Percentiles rank a stretch among this genome's conserved stretches.
Evolutionary conservation across 2,113 vertebrate species (phyloP).

Genomic region (Dasyornis broadbenti): DNA sequence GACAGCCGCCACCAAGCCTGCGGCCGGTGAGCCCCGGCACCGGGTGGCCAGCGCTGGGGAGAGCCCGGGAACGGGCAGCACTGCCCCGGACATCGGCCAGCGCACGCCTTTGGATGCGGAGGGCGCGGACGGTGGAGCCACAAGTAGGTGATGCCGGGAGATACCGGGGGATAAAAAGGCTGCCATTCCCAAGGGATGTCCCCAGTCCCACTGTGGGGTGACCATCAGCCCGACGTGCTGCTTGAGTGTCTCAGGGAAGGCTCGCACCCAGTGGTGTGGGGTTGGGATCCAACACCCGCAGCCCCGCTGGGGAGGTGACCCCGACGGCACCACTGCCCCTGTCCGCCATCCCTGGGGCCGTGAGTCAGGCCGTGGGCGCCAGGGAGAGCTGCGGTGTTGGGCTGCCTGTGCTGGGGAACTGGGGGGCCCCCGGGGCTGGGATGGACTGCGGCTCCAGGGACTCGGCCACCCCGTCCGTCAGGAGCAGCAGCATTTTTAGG

Average conservation of each 20-base stretch:
- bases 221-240: rapidly evolving
- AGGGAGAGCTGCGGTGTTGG: not conserved
- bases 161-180: rapidly evolving
- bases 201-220: not conserved
- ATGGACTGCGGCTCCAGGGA: not conserved
- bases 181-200: not conserved
- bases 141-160: conserved; percentile 60
- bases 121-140: not conserved
- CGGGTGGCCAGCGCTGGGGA: not conserved
- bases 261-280: rapidly evolving
- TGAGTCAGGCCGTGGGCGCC: not conserved
- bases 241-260: not conserved
- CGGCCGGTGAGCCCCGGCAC: not conserved
- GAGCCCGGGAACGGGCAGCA: not conserved
- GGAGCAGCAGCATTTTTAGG: conserved; percentile 57
- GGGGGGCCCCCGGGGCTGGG: not conserved
- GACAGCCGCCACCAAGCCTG: not conserved
- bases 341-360: not conserved
- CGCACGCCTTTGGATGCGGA: conserved; percentile 39
- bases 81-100: not conserved
- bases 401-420: not conserved
- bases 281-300: not conserved
- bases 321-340: not conserved
- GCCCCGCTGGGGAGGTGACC: not conserved
- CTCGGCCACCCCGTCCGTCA: not conserved